A percentile compares a stretch with the other conserved stretches of the same genome.
Conservation (phyloP, 2,888 invertebrate species). For the Dichetophora obliterata region DNA sequence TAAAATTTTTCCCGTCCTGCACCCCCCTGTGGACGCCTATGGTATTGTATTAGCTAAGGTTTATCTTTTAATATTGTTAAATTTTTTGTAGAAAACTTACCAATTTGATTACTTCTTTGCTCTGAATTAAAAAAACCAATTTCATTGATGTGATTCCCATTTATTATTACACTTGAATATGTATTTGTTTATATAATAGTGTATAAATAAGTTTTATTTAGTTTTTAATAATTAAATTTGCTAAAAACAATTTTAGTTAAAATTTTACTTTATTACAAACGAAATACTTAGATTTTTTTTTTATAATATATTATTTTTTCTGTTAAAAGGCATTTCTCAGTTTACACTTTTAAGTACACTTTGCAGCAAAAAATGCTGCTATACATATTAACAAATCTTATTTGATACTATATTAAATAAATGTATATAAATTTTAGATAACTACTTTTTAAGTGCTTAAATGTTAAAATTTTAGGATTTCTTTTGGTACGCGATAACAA, state of each 20-base stretch:
- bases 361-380: slow-evolving; percentile 13
- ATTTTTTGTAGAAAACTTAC: background rate
- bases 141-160: background rate
- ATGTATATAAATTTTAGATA: background rate
- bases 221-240: slow-evolving; percentile 16
- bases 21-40: too few relatives aligned
- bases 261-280: background rate
- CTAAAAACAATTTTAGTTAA: slow-evolving; percentile 9
- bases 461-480: background rate
- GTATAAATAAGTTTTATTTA: slow-evolving; percentile 12
- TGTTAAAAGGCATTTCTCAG: slow-evolving; percentile 23
- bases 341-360: slow-evolving; percentile 37
- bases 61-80: too few relatives aligned
- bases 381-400: background rate
- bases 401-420: slow-evolving; percentile 3
- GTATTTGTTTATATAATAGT: background rate
- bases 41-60: too few relatives aligned
- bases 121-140: background rate
- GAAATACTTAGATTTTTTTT: background rate
- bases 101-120: background rate
- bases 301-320: background rate
- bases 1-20: too few relatives aligned
- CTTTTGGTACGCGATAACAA: slow-evolving; percentile 11
- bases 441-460: slow-evolving; percentile 6
- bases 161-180: slow-evolving; percentile 12